A percentile compares a stretch with the other conserved stretches of the same genome.
Conservation (phyloP, 2,113 vertebrate species). For the Neogobius melanostomus region DNA sequence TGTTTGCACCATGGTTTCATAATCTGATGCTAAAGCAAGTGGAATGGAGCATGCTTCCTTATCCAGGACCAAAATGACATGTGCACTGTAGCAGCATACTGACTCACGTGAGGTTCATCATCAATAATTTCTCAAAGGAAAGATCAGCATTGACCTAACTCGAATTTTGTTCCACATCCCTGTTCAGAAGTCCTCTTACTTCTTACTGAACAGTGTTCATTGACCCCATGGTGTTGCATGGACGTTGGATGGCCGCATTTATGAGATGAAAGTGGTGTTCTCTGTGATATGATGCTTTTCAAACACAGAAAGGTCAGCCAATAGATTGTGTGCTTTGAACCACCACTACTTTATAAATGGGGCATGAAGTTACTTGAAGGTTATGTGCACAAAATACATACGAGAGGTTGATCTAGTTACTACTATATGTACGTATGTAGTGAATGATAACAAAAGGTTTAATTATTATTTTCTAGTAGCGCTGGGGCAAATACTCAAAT, state of each 20-base stretch:
- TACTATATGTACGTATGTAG: too few relatives aligned
- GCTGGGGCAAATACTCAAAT: too few relatives aligned
- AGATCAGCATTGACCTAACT: slow-evolving; percentile 41
- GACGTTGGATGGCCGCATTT: slow-evolving; percentile 23
- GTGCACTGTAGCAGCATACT: slow-evolving; percentile 1
- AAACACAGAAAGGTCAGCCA: slow-evolving; percentile 72
- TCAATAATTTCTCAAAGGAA: slow-evolving; percentile 70
- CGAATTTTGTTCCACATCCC: slow-evolving; percentile 35
- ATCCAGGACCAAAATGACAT: slow-evolving; percentile 11
- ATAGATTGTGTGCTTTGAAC: slow-evolving; percentile 71
- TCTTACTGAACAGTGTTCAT: not conserved
- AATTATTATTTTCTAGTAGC: too few relatives aligned
- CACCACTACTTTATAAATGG: slow-evolving; percentile 62
- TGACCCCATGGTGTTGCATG: not conserved
- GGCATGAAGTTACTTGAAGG: slow-evolving; percentile 40
- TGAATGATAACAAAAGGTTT: too few relatives aligned
- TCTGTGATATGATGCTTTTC: slow-evolving; percentile 49
- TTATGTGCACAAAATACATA: slow-evolving; percentile 14
- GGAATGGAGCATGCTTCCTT: slow-evolving; percentile 71
- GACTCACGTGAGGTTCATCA: slow-evolving; percentile 45
- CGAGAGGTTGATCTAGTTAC: too few relatives aligned
- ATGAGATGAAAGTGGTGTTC: slow-evolving; percentile 65
- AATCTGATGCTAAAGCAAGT: slow-evolving; percentile 48
- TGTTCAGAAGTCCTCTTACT: not conserved
- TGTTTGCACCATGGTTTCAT: slow-evolving; percentile 21